Conservation (phyloP, 2,888 invertebrate species). For the Xestoiulus laeticollis region DNA sequence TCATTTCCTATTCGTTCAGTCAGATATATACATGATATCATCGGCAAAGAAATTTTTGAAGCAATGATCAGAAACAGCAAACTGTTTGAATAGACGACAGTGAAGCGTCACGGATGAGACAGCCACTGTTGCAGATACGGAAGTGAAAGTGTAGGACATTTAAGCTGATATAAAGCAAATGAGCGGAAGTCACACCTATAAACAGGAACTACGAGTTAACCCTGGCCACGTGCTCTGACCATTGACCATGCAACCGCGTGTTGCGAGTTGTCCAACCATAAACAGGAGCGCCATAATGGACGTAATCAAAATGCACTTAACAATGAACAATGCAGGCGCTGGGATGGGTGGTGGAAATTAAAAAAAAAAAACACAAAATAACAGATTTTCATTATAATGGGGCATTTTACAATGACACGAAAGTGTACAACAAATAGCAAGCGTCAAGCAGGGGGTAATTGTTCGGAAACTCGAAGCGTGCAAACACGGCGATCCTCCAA, state of each 20-base stretch:
- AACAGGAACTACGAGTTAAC: neutral
- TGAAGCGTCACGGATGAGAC: too few species aligned
- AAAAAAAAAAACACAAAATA: neutral
- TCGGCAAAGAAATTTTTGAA: too few species aligned
- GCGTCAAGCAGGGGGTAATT: neutral
- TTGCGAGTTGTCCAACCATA: neutral
- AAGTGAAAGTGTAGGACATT: too few species aligned
- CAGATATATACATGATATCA: too few species aligned
- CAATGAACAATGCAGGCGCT: neutral
- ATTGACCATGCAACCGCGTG: neutral
- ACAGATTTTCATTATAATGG: neutral
- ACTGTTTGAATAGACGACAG: too few species aligned
- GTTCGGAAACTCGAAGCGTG: neutral
- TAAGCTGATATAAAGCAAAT: neutral
- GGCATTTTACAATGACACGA: neutral
- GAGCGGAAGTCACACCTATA: neutral
- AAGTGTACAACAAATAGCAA: neutral
- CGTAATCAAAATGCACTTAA: neutral
- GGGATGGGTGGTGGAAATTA: neutral
- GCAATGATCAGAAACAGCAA: too few species aligned
- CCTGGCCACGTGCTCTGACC: neutral
- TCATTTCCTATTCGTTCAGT: too few species aligned
- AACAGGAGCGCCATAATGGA: neutral
- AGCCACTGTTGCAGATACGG: too few species aligned
- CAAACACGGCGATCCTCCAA: neutral